Evolutionary conservation across 1,140 invertebrate species (phyloP).

Genomic region (Melipona quadrifasciata): DNA sequence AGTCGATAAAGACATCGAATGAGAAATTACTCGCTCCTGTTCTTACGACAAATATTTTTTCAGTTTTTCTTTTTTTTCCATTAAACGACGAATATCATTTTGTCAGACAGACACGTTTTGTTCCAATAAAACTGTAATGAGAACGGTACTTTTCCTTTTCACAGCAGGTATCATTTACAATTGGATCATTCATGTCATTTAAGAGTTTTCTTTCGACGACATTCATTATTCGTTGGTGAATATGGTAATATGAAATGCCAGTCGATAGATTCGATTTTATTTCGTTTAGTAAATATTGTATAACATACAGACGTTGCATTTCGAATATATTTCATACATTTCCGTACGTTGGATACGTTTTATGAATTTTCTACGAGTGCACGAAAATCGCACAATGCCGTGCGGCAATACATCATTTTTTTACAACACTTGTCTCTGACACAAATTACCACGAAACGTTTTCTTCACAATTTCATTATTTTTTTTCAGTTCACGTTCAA

Average conservation of each 20-base stretch:
- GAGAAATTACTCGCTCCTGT: neutral
- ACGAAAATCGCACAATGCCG: too few relatives aligned
- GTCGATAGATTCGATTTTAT: neutral
- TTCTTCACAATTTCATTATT: neutral
- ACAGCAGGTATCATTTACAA: too few relatives aligned
- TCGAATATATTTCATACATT: neutral
- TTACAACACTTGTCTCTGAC: neutral
- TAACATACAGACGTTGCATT: neutral
- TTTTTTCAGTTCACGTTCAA: neutral
- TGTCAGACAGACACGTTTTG: too few relatives aligned
- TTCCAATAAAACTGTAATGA: too few relatives aligned
- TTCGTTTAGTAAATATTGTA: fast-evolving
- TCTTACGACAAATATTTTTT: neutral
- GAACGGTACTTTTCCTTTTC: too few relatives aligned
- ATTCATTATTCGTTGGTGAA: too few relatives aligned
- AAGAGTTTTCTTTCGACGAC: too few relatives aligned
- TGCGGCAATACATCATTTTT: fast-evolving
- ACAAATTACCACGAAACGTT: neutral
- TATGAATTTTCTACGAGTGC: neutral
- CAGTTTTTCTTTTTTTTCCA: neutral
- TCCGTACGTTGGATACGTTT: neutral
- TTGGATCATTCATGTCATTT: too few relatives aligned
- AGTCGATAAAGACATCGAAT: slow-evolving; percentile 36
- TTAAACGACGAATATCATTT: neutral
- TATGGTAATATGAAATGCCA: too few relatives aligned